These are phyloP conservation scores for Phalacrocorax aristotelis DNA, from an alignment of 2,113 vertebrate genomes.

Conservation along the genomic window DNA sequence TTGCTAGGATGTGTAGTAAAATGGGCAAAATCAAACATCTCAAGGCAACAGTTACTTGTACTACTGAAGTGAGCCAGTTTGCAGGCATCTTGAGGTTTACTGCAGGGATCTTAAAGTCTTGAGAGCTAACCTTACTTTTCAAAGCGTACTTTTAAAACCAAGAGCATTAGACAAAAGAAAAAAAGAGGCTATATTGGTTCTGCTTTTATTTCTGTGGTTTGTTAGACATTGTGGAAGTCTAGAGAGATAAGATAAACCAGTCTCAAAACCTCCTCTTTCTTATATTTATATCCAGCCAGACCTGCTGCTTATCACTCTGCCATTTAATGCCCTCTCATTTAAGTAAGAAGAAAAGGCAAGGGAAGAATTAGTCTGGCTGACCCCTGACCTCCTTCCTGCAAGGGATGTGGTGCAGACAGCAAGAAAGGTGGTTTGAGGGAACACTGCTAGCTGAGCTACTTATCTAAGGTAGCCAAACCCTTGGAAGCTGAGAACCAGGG, in stretches of 20 bases:
- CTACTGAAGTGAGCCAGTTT: not conserved
- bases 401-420: not conserved
- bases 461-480: not conserved
- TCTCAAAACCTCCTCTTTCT: not conserved
- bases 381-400: not conserved
- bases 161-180: not conserved
- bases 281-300: constrained; percentile 6
- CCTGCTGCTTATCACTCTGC: constrained; percentile 1
- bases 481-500: not conserved
- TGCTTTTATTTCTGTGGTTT: constrained; percentile 22
- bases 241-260: constrained; percentile 6
- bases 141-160: not conserved
- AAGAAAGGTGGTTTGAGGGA: not conserved
- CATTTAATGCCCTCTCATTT: not conserved
- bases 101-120: not conserved
- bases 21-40: not conserved
- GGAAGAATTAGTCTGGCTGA: not conserved
- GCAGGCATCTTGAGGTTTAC: not conserved
- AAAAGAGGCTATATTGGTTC: not conserved
- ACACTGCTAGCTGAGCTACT: not conserved
- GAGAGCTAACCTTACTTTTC: constrained; percentile 7
- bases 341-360: not conserved
- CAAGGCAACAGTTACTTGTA: not conserved
- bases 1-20: not conserved
- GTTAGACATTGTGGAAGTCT: not conserved